phyloP scores from a whole-genome alignment of 2,797 vertebrate species.

The Scolopax rusticola region DNA sequence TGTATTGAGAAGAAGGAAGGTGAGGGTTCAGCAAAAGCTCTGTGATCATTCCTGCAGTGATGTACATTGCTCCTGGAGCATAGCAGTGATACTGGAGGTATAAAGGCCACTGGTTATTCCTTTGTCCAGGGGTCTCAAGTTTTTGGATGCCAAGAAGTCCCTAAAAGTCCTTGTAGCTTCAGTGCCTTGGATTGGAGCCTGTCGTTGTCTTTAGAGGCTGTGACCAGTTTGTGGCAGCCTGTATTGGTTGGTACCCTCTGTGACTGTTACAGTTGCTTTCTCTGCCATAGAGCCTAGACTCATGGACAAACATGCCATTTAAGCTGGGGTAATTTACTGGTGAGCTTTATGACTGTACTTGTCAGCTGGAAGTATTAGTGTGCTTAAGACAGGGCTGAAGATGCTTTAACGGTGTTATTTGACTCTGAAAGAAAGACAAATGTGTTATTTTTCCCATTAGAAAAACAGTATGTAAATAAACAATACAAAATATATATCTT shows the following conservation, averaged over 20 bases:
- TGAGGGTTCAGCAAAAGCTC: background rate
- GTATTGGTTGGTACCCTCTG: background rate
- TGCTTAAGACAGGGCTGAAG: constrained; percentile 40
- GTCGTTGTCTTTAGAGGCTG: background rate
- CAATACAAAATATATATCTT: background rate
- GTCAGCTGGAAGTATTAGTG: constrained; percentile 9
- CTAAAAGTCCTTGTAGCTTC: background rate
- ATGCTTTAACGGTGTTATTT: constrained; percentile 10
- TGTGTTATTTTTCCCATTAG: background rate
- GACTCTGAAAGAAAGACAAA: constrained; percentile 27
- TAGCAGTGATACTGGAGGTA: background rate
- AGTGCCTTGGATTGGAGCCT: background rate
- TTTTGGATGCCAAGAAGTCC: background rate
- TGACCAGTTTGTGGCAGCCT: background rate
- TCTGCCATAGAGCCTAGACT: background rate
- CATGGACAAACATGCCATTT: background rate
- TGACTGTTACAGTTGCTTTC: background rate
- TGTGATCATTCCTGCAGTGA: background rate
- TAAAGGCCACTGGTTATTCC: background rate
- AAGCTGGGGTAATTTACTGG: constrained; percentile 46
- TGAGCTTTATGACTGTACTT: constrained; percentile 29
- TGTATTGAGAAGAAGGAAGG: background rate
- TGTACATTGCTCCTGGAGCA: accelerated
- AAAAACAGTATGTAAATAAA: background rate
- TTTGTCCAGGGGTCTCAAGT: background rate